Conservation (phyloP, 2,113 vertebrate species). For the Cisticola juncidis region DNA sequence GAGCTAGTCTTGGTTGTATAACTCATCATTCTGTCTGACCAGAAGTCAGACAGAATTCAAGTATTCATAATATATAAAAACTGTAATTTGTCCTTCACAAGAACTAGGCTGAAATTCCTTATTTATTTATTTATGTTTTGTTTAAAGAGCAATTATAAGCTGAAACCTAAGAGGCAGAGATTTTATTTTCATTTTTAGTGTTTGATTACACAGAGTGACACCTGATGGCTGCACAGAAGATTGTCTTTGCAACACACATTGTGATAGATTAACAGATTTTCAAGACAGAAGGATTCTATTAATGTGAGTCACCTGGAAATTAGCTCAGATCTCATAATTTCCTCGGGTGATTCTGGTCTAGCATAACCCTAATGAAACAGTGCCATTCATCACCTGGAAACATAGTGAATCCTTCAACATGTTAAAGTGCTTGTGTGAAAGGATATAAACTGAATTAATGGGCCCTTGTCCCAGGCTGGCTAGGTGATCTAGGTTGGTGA, state of each 20-base stretch:
- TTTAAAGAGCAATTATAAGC: not conserved
- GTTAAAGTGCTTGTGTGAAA: not conserved
- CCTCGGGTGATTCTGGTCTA: not conserved
- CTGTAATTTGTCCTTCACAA: not conserved
- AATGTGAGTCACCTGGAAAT: not conserved
- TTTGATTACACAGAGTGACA: slow-evolving; percentile 28
- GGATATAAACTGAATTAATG: not conserved
- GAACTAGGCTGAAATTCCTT: not conserved
- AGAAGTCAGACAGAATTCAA: not conserved
- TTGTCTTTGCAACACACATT: not conserved
- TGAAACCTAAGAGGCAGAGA: not conserved
- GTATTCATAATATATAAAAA: not conserved
- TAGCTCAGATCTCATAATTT: not conserved
- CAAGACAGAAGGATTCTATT: not conserved
- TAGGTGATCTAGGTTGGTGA: not conserved
- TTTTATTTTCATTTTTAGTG: not conserved
- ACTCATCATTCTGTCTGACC: not conserved
- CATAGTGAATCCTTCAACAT: not conserved
- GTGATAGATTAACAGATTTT: not conserved
- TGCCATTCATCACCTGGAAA: not conserved
- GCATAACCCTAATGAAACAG: not conserved
- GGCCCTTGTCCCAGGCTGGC: fast-evolving
- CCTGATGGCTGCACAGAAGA: slow-evolving; percentile 2
- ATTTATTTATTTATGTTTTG: not conserved
- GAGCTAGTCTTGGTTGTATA: not conserved